Evolutionary conservation across 2,888 invertebrate species (phyloP).

Genomic region (Helicoverpa assulta): DNA sequence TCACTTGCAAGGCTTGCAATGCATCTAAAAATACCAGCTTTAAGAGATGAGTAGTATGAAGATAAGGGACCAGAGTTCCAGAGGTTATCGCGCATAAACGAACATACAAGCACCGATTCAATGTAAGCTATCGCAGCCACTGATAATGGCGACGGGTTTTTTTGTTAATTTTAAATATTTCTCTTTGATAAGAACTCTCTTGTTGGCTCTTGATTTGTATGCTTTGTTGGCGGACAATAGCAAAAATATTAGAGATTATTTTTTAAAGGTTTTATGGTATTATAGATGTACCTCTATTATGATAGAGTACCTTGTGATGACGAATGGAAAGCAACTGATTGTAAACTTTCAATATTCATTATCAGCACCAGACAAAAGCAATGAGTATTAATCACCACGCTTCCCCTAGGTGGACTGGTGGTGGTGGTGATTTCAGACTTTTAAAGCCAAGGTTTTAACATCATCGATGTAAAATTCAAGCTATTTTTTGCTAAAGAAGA

Average conservation of each 20-base stretch:
- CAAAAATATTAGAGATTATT: neutral
- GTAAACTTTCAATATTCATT: constrained; percentile 9
- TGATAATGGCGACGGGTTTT: constrained; percentile 52
- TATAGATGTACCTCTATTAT: neutral
- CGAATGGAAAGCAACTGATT: constrained; percentile 3
- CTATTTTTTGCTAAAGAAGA: too few relatives aligned
- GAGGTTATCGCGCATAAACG: constrained; percentile 58
- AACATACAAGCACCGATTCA: constrained; percentile 57
- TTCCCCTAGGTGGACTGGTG: too few relatives aligned
- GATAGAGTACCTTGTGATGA: neutral
- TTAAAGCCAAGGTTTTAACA: too few relatives aligned
- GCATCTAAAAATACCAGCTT: constrained; percentile 60
- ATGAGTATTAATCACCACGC: too few relatives aligned
- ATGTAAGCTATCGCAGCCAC: constrained; percentile 35
- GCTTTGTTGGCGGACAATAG: neutral
- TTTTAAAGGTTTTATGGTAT: constrained; percentile 2
- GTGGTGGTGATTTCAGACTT: too few relatives aligned
- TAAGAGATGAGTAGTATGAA: constrained; percentile 48
- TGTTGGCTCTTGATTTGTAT: constrained; percentile 34
- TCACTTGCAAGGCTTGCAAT: constrained; percentile 16
- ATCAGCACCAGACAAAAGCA: neutral
- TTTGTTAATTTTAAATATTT: constrained; percentile 35
- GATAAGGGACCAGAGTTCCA: constrained; percentile 55
- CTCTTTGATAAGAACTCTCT: constrained; percentile 42
- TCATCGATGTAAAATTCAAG: too few relatives aligned